Base-by-base conservation (phyloP, 2,888 invertebrate genomes). In the Stomorhina lunata region DNA sequence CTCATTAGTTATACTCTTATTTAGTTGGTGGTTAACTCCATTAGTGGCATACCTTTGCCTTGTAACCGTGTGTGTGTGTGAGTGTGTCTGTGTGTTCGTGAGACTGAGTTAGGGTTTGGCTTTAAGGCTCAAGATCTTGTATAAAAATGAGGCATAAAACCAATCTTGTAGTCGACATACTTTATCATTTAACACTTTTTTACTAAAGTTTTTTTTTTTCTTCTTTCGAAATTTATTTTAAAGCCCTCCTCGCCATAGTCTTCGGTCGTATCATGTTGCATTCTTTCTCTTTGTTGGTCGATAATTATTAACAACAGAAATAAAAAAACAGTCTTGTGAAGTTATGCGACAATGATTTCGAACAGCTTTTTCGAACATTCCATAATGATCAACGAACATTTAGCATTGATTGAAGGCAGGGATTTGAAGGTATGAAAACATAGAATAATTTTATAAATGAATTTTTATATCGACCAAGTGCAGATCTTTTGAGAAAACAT, bases 291-390 rank as follows among this genome's bases (percentile, higher is more conserved):
- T 79, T 82, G 82, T 82, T 79, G 71, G 71, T 71, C 75, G 82
- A 82, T 82, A 82, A 82, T 82, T 76, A 82, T 82, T 82, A 61
- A 82, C n/a, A n/a, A n/a, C n/a, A n/a, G n/a, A n/a, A n/a, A n/a
- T n/a, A n/a, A n/a, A n/a, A n/a, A n/a, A n/a, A n/a, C 72, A 82
- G 59, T 79, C 82, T 71, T 82, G 82, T 82, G 82, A 82, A 79
- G 82, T 82, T 79, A 82, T 79, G 82, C 82, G 82, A 79, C 82
- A 82, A 79, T 82, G 82, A 69, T 82, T 82, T 82, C 53, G 79
- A 79, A 79, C 75, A 80, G 66, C 82, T 75, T 79, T 73, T 82
- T 79, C 50, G 66, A 75, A 82, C 55, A 81, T 81, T 81, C 81
- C 81, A 77, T 27, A 55, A 43, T 79, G 69, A 77, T 75, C 79